A percentile compares a stretch with the other conserved stretches of the same genome.
These are phyloP conservation scores for Lepidochrysops patricia DNA, from an alignment of 2,888 invertebrate genomes.

Conservation along the genomic window DNA sequence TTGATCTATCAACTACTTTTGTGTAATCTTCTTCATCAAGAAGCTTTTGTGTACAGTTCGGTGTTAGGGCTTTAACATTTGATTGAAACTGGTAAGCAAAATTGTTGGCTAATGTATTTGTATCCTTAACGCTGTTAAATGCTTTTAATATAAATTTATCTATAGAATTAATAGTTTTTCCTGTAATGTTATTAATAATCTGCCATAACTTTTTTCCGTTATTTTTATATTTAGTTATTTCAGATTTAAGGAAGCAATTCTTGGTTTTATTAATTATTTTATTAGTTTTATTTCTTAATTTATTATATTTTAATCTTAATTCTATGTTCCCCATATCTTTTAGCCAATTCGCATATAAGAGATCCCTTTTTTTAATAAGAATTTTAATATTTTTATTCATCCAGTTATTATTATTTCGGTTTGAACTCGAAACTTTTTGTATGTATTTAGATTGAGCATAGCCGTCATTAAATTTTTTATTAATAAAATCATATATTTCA, in stretches of 20 bases:
- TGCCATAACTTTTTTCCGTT: background rate
- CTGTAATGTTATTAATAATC: no score
- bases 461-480: background rate
- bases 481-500: background rate
- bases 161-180: no score
- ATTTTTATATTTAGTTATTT: background rate
- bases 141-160: no score
- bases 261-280: background rate
- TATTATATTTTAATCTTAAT: background rate
- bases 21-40: background rate
- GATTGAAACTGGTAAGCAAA: constrained; percentile 10
- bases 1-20: background rate
- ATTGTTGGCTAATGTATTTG: constrained; percentile 4
- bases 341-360: background rate
- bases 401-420: background rate
- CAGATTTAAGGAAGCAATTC: background rate
- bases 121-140: no score
- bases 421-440: background rate
- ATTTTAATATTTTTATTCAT: background rate
- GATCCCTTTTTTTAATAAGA: background rate
- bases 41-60: background rate
- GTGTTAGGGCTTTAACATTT: constrained; percentile 4
- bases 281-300: background rate
- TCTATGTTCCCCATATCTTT: background rate
- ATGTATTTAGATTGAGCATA: background rate